phyloP scores from a whole-genome alignment of 2,888 invertebrate genomes.

The Eupeodes latifasciatus region DNA sequence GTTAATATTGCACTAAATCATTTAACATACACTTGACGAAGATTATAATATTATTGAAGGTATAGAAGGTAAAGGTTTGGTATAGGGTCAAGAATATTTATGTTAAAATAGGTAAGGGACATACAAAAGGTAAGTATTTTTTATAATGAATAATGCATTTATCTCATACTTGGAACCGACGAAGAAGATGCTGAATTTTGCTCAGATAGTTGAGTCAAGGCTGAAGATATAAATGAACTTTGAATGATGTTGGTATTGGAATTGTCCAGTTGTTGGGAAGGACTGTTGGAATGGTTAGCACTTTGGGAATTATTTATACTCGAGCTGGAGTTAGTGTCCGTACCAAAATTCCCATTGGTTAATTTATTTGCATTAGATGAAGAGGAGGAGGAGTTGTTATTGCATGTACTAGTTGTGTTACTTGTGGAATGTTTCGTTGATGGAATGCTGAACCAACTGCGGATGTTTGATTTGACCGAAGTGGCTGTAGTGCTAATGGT shows the following conservation, averaged over 20 bases:
- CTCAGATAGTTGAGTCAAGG: constrained; percentile 80
- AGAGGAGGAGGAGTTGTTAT: constrained; percentile 72
- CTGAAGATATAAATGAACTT: constrained; percentile 83
- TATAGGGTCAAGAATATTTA: not conserved
- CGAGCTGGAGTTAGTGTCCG: constrained; percentile 80
- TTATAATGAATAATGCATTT: constrained; percentile 65
- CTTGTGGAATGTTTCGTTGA: constrained; percentile 74
- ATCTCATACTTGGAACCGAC: constrained; percentile 78
- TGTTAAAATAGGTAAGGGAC: constrained; percentile 6
- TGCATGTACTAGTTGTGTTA: constrained; percentile 76
- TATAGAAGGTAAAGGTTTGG: not conserved
- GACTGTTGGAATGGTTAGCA: constrained; percentile 75
- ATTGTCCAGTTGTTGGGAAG: constrained; percentile 76
- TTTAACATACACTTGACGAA: constrained; percentile 12
- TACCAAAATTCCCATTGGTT: constrained; percentile 81
- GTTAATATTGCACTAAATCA: constrained; percentile 19
- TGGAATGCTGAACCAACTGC: constrained; percentile 81
- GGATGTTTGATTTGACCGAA: constrained; percentile 80
- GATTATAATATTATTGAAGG: not conserved
- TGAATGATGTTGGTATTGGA: constrained; percentile 79
- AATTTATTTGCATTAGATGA: constrained; percentile 72
- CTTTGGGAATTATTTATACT: constrained; percentile 75
- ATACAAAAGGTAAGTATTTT: constrained; percentile 41
- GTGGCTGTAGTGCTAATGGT: constrained; percentile 73
- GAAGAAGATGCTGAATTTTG: constrained; percentile 78